phyloP scores from a whole-genome alignment of 2,888 invertebrate genomes.

The Bombyx huttoni region DNA sequence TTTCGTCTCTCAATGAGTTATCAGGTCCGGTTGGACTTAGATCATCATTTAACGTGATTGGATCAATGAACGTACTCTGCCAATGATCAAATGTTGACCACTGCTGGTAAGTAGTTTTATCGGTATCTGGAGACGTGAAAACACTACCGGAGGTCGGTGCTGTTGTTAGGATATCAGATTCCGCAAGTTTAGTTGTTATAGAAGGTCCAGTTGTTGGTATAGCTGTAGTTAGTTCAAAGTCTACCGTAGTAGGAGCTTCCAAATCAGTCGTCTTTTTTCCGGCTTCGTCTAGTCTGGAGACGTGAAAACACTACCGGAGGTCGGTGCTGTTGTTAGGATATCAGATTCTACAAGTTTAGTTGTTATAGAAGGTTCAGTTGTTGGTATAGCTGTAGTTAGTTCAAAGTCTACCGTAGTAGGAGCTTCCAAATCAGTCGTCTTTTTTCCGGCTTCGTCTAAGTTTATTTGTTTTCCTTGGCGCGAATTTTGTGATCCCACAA shows the following conservation, averaged over 20 bases:
- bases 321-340: conserved; percentile 32
- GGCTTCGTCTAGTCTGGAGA: too few species aligned
- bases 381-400: conserved; percentile 35
- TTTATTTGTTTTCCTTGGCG: conserved; percentile 54
- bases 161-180: conserved; percentile 32
- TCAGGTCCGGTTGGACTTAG: conserved; percentile 53
- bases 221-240: conserved; percentile 32
- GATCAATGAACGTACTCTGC: conserved; percentile 81
- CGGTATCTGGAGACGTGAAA: conserved; percentile 52
- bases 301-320: conserved; percentile 40
- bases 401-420: conserved; percentile 40
- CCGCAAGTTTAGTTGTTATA: conserved; percentile 32
- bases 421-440: conserved; percentile 54
- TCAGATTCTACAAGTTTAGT: conserved; percentile 31
- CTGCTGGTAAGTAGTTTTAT: conserved; percentile 61
- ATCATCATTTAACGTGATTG: conserved; percentile 80
- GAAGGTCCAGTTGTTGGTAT: conserved; percentile 36
- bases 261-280: too few species aligned
- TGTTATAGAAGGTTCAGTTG: conserved; percentile 34
- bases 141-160: conserved; percentile 32
- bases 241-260: conserved; percentile 49
- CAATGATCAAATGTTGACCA: conserved; percentile 67
- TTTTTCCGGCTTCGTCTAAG: conserved; percentile 30
- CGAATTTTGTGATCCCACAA: conserved; percentile 71
- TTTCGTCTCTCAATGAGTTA: conserved; percentile 22